Base-by-base conservation (phyloP, 1,140 invertebrate species). In the Atopsyche davidsoni region DNA sequence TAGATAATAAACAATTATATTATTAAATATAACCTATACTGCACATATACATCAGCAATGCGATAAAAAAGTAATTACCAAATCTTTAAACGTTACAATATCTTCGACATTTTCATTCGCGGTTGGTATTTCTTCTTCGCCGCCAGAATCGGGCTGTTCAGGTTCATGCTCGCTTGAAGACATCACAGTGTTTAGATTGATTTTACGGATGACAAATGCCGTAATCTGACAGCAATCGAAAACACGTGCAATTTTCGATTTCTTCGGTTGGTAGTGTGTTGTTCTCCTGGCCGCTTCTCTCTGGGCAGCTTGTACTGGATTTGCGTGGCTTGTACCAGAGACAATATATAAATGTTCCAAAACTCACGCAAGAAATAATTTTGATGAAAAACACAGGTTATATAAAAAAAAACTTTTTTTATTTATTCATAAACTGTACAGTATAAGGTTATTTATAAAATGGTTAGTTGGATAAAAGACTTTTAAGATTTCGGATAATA, bases 31-130 rank as follows among this genome's bases (percentile, higher is more conserved):
- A n/a, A n/a, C n/a, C n/a, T 19, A 16, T 10, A 4, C 7, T 9
- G 7, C 4, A 7, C 25, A 28, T 28, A 7, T 7, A 28, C 6
- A 7, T 7, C 13, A 16, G 25, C 31, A 21, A 0, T 22, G 51
- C 46, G 21, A 11, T 39, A 35, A 42, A 11, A 36, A 18, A 18
- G 49, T 22, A 58, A 66, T 69, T 69, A 82, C 80, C 65, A 82
- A 72, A 59, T 81, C 79, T 64, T 79, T 75, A 70, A 80, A 82
- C 2, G 78, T 75, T 11, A 73, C 60, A 11, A 61, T 64, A 38
- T 67, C 65, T 31, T 70, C 65, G 41, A 65, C 55, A 1, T 46
- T 19, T 21, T 32, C 38, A 11, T n/a, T 48, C 11, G 57, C 53
- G 1, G 46, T 47, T 17, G 25, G 19, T 36, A 19, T 35, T 38